phyloP scores from a whole-genome alignment of 92 coral and sea anemone species.

The Epizoanthus illoricatus region DNA sequence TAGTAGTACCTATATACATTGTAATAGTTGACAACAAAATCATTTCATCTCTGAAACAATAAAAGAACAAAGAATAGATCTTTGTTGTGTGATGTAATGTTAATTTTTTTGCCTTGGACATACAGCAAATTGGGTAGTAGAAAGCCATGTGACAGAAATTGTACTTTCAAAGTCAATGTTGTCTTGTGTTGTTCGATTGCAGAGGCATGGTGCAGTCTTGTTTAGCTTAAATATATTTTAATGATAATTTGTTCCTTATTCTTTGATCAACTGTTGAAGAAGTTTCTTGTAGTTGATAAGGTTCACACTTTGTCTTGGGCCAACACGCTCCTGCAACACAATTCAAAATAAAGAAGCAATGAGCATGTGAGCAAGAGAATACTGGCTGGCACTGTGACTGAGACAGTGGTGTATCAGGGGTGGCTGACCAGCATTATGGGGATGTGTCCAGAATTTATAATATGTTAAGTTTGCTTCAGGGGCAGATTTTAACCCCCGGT shows the following conservation, averaged over 20 bases:
- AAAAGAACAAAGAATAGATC: too few relatives aligned
- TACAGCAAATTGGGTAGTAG: neutral
- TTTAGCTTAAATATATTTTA: neutral
- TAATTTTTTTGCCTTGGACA: neutral
- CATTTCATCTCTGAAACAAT: neutral
- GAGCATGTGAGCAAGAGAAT: neutral
- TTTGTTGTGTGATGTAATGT: neutral
- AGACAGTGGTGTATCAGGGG: too few relatives aligned
- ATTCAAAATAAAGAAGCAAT: neutral
- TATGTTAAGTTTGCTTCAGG: too few relatives aligned
- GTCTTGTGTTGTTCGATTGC: too few relatives aligned
- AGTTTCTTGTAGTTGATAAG: constrained; percentile 86
- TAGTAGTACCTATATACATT: neutral
- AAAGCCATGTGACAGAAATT: too few relatives aligned
- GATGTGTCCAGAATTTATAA: too few relatives aligned
- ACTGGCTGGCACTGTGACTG: too few relatives aligned
- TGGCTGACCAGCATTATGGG: too few relatives aligned
- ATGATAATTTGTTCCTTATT: constrained; percentile 39
- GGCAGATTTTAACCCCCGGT: too few relatives aligned
- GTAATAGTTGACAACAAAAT: neutral
- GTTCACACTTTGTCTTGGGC: constrained; percentile 77
- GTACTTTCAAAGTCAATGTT: too few relatives aligned
- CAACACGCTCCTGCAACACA: constrained; percentile 83
- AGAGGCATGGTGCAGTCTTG: neutral
- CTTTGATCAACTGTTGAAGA: constrained; percentile 73